Percentiles rank a stretch among this genome's conserved stretches.
phyloP scores from a whole-genome alignment of 2,797 vertebrate species.

The Tolypeutes matacus region DNA sequence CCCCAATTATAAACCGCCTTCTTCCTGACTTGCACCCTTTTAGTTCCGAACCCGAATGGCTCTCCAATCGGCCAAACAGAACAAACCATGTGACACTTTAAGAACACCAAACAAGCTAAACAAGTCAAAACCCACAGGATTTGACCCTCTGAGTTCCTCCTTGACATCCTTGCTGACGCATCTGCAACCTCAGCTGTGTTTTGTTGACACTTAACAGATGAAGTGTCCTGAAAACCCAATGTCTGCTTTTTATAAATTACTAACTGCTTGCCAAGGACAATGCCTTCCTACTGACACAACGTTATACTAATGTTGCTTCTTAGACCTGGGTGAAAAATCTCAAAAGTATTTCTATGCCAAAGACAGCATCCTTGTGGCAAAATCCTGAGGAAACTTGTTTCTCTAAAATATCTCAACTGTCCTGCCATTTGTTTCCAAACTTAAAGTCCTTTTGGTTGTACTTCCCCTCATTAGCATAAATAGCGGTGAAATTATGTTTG shows the following conservation, averaged over 20 bases:
- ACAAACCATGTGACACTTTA: not conserved
- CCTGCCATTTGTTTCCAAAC: not conserved
- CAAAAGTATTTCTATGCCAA: not conserved
- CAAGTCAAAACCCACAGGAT: not conserved
- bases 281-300: not conserved
- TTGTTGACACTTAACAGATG: slow-evolving; percentile 5
- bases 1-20: not conserved
- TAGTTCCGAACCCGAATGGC: not conserved
- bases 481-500: not conserved
- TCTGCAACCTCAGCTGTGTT: slow-evolving; percentile 32
- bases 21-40: not conserved
- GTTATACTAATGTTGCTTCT: not conserved
- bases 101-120: not conserved
- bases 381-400: not conserved
- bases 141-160: not conserved
- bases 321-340: not conserved
- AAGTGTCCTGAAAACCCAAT: slow-evolving; percentile 32
- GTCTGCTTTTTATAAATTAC: slow-evolving; percentile 45
- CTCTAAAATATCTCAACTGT: not conserved
- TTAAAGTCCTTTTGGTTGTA: not conserved
- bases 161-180: not conserved
- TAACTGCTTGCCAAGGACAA: slow-evolving; percentile 38
- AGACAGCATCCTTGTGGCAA: not conserved
- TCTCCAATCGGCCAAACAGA: not conserved
- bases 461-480: not conserved